phyloP scores from a whole-genome alignment of 2,888 invertebrate species.

The Trichogramma dendrolimi region DNA sequence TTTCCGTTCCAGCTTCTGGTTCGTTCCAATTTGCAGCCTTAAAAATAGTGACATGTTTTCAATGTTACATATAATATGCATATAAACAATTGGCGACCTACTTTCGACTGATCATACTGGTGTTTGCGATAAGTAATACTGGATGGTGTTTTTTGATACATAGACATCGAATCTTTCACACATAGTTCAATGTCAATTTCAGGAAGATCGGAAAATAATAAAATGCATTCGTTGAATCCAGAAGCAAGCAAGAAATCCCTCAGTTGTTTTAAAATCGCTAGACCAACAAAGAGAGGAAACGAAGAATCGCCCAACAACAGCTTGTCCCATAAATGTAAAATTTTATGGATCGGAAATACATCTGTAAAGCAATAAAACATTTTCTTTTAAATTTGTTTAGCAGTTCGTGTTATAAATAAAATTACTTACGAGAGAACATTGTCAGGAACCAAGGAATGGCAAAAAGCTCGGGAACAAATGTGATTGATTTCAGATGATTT shows the following conservation, averaged over 20 bases:
- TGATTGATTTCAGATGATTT: slow-evolving; percentile 85
- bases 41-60: slow-evolving; percentile 3
- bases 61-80: neutral
- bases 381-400: neutral
- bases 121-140: slow-evolving; percentile 84
- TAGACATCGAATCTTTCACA: slow-evolving; percentile 80
- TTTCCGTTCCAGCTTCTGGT: slow-evolving; percentile 45
- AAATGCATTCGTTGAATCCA: slow-evolving; percentile 97
- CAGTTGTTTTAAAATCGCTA: slow-evolving; percentile 86
- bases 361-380: slow-evolving; percentile 57
- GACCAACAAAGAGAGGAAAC: slow-evolving; percentile 90
- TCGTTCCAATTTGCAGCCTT: slow-evolving; percentile 44
- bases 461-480: slow-evolving; percentile 94
- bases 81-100: slow-evolving; percentile 20
- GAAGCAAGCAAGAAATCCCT: slow-evolving; percentile 77
- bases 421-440: slow-evolving; percentile 91
- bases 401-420: neutral
- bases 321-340: slow-evolving; percentile 97
- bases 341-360: slow-evolving; percentile 96
- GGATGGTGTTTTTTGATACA: slow-evolving; percentile 80
- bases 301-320: slow-evolving; percentile 88
- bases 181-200: slow-evolving; percentile 94
- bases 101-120: slow-evolving; percentile 55
- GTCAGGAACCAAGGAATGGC: slow-evolving; percentile 99
- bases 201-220: slow-evolving; percentile 97